Evolutionary conservation across 2,113 vertebrate genomes (phyloP).

Genomic region (Alces alces): DNA sequence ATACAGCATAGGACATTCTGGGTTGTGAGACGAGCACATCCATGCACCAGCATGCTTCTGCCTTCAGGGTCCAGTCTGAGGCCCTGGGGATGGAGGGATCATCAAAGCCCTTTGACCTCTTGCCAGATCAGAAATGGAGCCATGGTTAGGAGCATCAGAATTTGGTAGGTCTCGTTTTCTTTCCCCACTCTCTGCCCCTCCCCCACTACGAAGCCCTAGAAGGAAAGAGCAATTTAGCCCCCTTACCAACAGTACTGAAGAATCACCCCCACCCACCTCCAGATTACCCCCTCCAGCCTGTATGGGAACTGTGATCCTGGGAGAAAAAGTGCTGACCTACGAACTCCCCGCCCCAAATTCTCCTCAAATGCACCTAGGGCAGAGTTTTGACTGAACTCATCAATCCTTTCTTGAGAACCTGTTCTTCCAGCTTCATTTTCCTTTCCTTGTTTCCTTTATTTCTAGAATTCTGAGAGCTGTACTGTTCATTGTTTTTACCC

Average conservation of each 20-base stretch:
- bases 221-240: neutral
- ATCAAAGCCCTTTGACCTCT: neutral
- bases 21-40: neutral
- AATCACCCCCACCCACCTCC: neutral
- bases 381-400: neutral
- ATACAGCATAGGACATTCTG: neutral
- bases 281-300: neutral
- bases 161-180: neutral
- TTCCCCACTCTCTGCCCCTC: neutral
- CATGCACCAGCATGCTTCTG: neutral
- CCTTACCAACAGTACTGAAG: neutral
- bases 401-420: neutral
- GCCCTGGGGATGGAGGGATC: neutral
- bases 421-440: slow-evolving; percentile 30
- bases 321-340: neutral
- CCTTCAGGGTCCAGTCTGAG: neutral
- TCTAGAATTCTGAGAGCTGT: slow-evolving; percentile 55
- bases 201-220: neutral
- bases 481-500: slow-evolving; percentile 57
- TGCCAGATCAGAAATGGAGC: neutral
- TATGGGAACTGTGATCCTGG: neutral
- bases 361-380: neutral
- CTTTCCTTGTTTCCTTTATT: slow-evolving; percentile 47
- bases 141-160: neutral
- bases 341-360: neutral